Conservation (phyloP, 1,140 invertebrate species). For the Akabosia matsudoensis region DNA sequence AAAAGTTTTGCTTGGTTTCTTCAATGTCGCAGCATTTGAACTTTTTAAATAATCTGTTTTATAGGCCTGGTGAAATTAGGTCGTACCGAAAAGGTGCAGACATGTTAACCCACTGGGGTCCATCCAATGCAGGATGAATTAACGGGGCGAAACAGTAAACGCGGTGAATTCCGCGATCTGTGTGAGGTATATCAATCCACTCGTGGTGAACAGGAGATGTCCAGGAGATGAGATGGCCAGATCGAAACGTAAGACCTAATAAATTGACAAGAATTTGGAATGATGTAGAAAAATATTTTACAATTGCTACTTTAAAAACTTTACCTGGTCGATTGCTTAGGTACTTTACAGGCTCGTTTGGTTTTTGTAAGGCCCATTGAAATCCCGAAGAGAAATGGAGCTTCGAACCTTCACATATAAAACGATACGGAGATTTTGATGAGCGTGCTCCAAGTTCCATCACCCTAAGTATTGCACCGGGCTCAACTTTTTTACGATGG, state of each 20-base stretch:
- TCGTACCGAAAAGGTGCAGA: neutral
- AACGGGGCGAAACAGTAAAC: neutral
- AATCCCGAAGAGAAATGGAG: neutral
- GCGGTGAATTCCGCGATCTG: neutral
- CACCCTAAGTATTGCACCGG: neutral
- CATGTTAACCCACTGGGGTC: slow-evolving; percentile 2
- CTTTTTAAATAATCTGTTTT: too few relatives aligned
- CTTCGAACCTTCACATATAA: neutral
- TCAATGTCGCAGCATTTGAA: too few relatives aligned
- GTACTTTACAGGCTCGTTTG: neutral
- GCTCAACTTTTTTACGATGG: neutral
- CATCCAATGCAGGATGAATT: neutral
- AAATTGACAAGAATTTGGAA: too few relatives aligned
- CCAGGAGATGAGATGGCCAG: neutral
- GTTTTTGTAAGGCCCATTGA: neutral
- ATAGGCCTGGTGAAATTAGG: neutral
- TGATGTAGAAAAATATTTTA: too few relatives aligned
- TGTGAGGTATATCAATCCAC: neutral
- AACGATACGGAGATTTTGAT: neutral
- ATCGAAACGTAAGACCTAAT: neutral
- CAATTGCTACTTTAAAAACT: too few relatives aligned
- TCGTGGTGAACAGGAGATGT: neutral
- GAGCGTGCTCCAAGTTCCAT: neutral
- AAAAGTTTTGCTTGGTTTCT: too few relatives aligned
- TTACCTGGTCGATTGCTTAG: neutral